Conservation (phyloP, 2,113 vertebrate species). For the Ptilonorhynchus violaceus region DNA sequence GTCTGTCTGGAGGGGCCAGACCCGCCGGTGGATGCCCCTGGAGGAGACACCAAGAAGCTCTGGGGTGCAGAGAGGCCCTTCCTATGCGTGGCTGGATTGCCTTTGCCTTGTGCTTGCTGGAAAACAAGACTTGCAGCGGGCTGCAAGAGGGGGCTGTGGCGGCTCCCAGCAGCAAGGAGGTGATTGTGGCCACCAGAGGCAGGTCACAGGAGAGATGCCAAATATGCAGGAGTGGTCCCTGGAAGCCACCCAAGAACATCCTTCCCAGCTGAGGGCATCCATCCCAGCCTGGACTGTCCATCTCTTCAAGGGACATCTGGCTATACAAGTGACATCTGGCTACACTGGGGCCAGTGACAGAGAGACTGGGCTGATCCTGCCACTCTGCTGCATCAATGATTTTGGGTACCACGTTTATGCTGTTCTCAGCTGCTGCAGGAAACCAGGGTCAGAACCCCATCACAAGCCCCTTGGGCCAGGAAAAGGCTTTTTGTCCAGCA, state of each 20-base stretch:
- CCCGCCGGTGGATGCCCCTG: rapidly evolving
- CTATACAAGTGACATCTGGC: neutral
- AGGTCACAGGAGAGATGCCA: neutral
- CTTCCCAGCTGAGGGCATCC: neutral
- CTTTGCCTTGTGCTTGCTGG: conserved; percentile 27
- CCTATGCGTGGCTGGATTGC: neutral
- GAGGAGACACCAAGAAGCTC: neutral
- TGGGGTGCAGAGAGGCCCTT: neutral
- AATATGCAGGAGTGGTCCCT: neutral
- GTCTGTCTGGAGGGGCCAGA: neutral
- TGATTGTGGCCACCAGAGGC: neutral
- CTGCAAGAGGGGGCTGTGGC: neutral
- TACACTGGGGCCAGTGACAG: neutral
- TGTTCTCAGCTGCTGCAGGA: neutral
- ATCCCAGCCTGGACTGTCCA: neutral
- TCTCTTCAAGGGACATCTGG: neutral
- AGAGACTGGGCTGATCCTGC: neutral
- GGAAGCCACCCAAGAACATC: neutral
- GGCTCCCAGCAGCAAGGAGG: neutral
- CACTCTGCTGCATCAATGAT: rapidly evolving
- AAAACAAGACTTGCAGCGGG: neutral
- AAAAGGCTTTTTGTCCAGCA: neutral
- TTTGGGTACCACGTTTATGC: rapidly evolving
- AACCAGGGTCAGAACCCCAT: neutral
- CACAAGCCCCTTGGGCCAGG: neutral